These are phyloP conservation scores for Endotricha flammealis DNA, from an alignment of 2,888 invertebrate species.

Conservation along the genomic window DNA sequence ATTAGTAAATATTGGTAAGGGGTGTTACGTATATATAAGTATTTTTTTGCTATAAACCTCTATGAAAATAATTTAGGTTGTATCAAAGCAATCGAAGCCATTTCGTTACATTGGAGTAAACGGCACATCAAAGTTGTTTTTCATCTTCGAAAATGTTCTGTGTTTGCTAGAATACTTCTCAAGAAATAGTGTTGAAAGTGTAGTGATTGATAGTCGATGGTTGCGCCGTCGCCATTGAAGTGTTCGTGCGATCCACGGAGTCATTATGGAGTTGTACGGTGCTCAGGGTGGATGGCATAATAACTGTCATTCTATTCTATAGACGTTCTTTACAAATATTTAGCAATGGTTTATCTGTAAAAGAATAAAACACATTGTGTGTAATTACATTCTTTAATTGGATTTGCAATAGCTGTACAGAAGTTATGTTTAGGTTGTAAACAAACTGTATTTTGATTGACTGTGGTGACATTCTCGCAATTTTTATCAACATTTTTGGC, in stretches of 20 bases:
- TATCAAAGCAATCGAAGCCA: constrained; percentile 70
- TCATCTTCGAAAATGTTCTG: constrained; percentile 30
- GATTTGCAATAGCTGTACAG: constrained; percentile 2
- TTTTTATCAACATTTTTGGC: not conserved
- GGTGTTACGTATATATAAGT: constrained; percentile 28
- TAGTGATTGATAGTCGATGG: constrained; percentile 39
- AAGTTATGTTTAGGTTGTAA: constrained; percentile 28
- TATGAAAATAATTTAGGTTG: constrained; percentile 62
- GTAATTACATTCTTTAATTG: not conserved
- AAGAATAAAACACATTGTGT: not conserved
- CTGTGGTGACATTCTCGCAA: not conserved
- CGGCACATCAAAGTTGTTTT: constrained; percentile 38
- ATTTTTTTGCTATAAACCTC: constrained; percentile 32
- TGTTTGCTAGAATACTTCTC: constrained; percentile 18
- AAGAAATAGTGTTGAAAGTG: constrained; percentile 22
- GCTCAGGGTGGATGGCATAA: constrained; percentile 52
- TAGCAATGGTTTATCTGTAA: not conserved
- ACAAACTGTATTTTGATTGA: constrained; percentile 24
- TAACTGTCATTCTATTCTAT: constrained; percentile 50
- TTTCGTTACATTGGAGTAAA: constrained; percentile 58
- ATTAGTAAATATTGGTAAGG: constrained; percentile 67
- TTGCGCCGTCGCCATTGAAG: constrained; percentile 62
- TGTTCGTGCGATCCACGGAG: constrained; percentile 56
- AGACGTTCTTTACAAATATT: constrained; percentile 20
- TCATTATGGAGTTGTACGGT: constrained; percentile 46